Evolutionary conservation across 2,888 invertebrate species (phyloP).

Genomic region (Polydrusus tereticollis): DNA sequence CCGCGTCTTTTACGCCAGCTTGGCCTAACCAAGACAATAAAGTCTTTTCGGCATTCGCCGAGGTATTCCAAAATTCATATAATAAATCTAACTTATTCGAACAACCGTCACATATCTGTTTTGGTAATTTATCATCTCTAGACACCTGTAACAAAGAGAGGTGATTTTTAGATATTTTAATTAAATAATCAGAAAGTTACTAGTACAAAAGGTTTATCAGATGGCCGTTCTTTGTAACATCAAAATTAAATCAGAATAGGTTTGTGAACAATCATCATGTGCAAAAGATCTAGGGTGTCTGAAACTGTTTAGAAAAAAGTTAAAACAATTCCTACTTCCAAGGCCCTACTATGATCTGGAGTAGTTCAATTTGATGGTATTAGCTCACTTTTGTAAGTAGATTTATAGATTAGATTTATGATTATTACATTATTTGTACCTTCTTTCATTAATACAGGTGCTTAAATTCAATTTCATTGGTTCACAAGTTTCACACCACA

Average conservation of each 20-base stretch:
- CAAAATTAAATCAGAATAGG: slow-evolving; percentile 48
- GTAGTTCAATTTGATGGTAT: too few relatives aligned
- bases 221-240: slow-evolving; percentile 49
- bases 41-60: slow-evolving; percentile 75
- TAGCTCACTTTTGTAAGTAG: too few relatives aligned
- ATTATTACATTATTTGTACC: too few relatives aligned
- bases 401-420: too few relatives aligned
- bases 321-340: too few relatives aligned
- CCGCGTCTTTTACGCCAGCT: slow-evolving; percentile 51
- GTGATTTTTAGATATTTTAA: slow-evolving; percentile 8
- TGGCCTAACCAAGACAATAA: slow-evolving; percentile 63
- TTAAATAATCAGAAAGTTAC: not conserved
- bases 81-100: slow-evolving; percentile 79
- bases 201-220: slow-evolving; percentile 23
- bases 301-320: too few relatives aligned
- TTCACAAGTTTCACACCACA: too few relatives aligned
- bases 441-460: too few relatives aligned
- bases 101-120: slow-evolving; percentile 80
- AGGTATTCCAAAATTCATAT: slow-evolving; percentile 80
- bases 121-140: slow-evolving; percentile 77
- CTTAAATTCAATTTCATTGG: too few relatives aligned
- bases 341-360: too few relatives aligned
- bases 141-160: slow-evolving; percentile 70
- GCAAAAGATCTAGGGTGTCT: not conserved
- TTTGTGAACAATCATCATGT: slow-evolving; percentile 52